Evolutionary conservation across 2,888 invertebrate species (phyloP), one percentile per base, ranked within the genome.

Genomic region (Drosophila mulleri): DNA sequence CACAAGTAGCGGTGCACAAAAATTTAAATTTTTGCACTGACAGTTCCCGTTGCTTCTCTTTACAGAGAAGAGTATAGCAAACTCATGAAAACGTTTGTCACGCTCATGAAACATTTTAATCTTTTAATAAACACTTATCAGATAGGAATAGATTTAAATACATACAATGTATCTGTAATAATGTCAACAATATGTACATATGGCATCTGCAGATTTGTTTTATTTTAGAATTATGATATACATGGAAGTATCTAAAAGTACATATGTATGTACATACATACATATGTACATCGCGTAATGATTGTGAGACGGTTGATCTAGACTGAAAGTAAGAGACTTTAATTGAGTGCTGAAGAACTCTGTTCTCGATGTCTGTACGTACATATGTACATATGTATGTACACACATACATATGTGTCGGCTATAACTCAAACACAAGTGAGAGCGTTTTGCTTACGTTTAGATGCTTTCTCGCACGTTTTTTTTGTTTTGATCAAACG

Each of bases 391-490:
- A 26, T 16, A 16, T 39, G 41, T 39, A n/a, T 26, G 26, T 26
- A 26, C 3, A 26, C 3, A 23, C 23, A 23, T 23, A 23, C 2
- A 3, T 39, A 3, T 44, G 42, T 44, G 12, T 6, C 11, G 44
- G 6, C 68, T 67, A 62, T 56, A 67, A 56, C 58, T 52, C 12
- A 65, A 53, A 58, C 45, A 58, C 26, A 67, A 64, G 52, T 53
- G 47, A 61, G 62, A 59, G 70, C 63, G 72, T 53, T 68, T 67
- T 61, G 39, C 45, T 37, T 57, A 50, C 26, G 54, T n/a, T 74
- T 58, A 48, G 57, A 47, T 41, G 63, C 54, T 69, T 80, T 80
- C 83, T 65, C 66, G 80, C 68, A 80, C 76, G 66, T 64, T 65
- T 78, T 79, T 70, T 61, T 32, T 66, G 54, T 57, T 66, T 60